Percentiles rank a stretch among this genome's conserved stretches.
Evolutionary conservation across 1,140 invertebrate species (phyloP).

Genomic region (Ephestia elutella): DNA sequence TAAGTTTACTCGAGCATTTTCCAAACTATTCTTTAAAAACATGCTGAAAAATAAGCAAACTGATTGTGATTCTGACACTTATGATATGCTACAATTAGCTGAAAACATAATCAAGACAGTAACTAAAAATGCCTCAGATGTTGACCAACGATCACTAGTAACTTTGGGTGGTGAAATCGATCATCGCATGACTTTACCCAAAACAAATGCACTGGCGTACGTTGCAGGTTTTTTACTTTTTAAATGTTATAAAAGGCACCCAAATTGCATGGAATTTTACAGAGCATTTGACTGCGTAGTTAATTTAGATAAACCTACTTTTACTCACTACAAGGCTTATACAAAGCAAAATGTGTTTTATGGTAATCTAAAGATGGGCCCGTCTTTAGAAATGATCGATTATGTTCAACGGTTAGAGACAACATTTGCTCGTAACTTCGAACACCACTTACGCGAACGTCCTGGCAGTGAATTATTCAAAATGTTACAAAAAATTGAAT

Average conservation of each 20-base stretch:
- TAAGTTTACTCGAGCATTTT: not conserved
- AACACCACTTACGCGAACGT: not conserved
- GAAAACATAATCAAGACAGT: too few species aligned
- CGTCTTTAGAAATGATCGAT: too few species aligned
- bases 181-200: slow-evolving; percentile 8
- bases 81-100: too few species aligned
- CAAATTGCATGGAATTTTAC: not conserved
- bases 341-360: too few species aligned
- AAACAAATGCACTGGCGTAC: slow-evolving; percentile 3
- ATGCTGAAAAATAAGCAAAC: not conserved
- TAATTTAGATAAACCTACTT: not conserved
- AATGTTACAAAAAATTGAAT: slow-evolving; percentile 1
- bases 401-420: not conserved
- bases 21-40: not conserved
- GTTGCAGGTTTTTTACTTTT: slow-evolving; percentile 7
- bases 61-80: not conserved
- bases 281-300: slow-evolving; percentile 2
- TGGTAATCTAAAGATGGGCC: too few species aligned
- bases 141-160: too few species aligned
- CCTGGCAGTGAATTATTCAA: slow-evolving; percentile 2
- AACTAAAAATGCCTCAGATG: too few species aligned
- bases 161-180: not conserved
- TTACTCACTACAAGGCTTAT: too few species aligned
- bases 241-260: slow-evolving; percentile 10
- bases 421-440: slow-evolving; percentile 11